Conservation (phyloP, 2,888 invertebrate genomes). For the Sarcophaga rosellei region DNA sequence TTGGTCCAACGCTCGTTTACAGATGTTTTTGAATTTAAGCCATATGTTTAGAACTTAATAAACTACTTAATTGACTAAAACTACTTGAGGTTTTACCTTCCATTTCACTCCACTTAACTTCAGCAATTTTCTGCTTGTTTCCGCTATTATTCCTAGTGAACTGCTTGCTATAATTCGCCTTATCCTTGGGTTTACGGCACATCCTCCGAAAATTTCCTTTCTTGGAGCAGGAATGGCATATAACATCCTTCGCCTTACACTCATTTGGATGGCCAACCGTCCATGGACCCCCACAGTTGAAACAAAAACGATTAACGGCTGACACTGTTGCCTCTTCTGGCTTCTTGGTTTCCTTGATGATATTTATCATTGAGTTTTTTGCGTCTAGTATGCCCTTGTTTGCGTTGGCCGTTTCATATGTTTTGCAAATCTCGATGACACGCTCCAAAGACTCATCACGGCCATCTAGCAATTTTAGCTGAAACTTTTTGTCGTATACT, state of each 20-base stretch:
- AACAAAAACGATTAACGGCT: conserved; percentile 42
- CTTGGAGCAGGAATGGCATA: conserved; percentile 43
- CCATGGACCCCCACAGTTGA: conserved; percentile 52
- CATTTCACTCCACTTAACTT: conserved; percentile 7
- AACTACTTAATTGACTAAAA: conserved; percentile 13
- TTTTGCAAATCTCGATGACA: conserved; percentile 58
- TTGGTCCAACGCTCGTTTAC: too few relatives aligned
- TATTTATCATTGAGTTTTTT: background rate
- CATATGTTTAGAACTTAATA: conserved; percentile 35
- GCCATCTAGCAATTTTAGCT: conserved; percentile 2
- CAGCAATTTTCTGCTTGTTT: conserved; percentile 29
- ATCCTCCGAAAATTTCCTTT: conserved; percentile 36
- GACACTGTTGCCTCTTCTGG: background rate
- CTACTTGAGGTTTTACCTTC: conserved; percentile 13
- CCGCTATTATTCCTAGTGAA: background rate
- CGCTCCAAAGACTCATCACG: too few relatives aligned
- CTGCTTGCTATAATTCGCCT: too few relatives aligned
- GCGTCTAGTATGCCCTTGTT: conserved; percentile 49
- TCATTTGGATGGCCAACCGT: conserved; percentile 48
- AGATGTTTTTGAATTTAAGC: conserved; percentile 34
- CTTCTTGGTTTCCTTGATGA: background rate
- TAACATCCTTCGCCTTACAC: conserved; percentile 62
- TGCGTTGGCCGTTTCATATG: conserved; percentile 45
- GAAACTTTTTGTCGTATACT: too few relatives aligned
- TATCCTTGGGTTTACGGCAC: conserved; percentile 23